phyloP scores from a whole-genome alignment of 2,797 vertebrate species.

The Neoniphon sammara region DNA sequence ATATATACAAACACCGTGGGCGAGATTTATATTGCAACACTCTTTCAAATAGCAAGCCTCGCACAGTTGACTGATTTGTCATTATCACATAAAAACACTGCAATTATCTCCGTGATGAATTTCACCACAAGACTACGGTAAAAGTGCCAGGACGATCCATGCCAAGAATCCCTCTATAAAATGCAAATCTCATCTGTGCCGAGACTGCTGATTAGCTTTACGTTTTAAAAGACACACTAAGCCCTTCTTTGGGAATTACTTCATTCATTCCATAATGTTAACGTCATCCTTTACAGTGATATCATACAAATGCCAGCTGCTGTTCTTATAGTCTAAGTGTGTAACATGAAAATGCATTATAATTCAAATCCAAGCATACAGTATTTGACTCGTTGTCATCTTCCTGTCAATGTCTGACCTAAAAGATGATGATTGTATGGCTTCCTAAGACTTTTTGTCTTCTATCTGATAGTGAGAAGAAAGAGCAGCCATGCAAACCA shows the following conservation, averaged over 20 bases:
- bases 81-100: slow-evolving; percentile 27
- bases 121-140: slow-evolving; percentile 14
- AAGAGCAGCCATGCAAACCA: neutral
- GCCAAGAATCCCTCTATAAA: neutral
- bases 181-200: slow-evolving; percentile 5
- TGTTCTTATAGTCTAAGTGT: neutral
- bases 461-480: neutral
- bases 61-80: slow-evolving; percentile 14
- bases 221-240: neutral
- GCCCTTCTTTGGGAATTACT: neutral
- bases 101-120: slow-evolving; percentile 34
- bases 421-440: neutral
- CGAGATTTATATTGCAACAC: neutral
- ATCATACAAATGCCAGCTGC: neutral
- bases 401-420: neutral
- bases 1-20: neutral
- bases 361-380: neutral
- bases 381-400: neutral
- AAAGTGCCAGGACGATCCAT: slow-evolving; percentile 23
- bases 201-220: neutral
- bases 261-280: slow-evolving; percentile 12
- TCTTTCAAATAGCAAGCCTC: neutral
- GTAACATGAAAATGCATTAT: neutral
- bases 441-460: neutral
- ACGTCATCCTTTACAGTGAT: neutral